These are phyloP conservation scores for Myodes glareolus DNA, from an alignment of 2,113 vertebrate species.

Conservation along the genomic window DNA sequence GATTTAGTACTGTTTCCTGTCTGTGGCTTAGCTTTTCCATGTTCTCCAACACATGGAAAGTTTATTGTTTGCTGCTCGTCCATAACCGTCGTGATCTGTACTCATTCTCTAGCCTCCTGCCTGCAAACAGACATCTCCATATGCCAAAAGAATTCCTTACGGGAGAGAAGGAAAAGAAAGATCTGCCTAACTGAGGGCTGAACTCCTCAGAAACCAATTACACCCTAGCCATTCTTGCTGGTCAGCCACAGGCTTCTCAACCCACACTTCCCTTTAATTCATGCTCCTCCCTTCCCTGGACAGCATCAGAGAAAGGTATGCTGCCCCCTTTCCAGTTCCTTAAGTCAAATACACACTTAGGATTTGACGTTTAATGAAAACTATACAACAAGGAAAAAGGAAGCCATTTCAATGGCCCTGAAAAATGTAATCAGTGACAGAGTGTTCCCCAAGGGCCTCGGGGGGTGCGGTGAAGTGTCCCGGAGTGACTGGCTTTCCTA, in stretches of 20 bases:
- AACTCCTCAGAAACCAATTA: neutral
- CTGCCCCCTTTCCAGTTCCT: conserved; percentile 33
- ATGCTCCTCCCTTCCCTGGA: neutral
- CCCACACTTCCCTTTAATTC: neutral
- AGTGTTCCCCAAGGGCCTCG: neutral
- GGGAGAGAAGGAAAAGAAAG: conserved; percentile 21
- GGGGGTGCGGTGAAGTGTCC: neutral
- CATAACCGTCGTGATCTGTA: conserved; percentile 62
- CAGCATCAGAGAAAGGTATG: neutral
- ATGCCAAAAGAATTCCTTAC: neutral
- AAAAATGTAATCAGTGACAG: too few species aligned
- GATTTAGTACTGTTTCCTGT: conserved; percentile 81
- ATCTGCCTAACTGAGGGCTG: neutral
- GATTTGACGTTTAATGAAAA: conserved; percentile 29
- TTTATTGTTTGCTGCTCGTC: conserved; percentile 79
- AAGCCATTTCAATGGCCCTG: neutral
- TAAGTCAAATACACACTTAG: conserved; percentile 39
- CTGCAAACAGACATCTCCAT: neutral
- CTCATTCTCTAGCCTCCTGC: conserved; percentile 51
- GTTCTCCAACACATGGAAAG: conserved; percentile 85
- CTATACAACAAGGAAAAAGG: neutral
- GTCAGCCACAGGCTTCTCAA: neutral
- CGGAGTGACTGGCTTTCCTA: neutral
- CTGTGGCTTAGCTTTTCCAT: conserved; percentile 85
- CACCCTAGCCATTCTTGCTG: neutral